Conservation (phyloP, 1,140 invertebrate genomes). For the Chrysopa pallens region DNA sequence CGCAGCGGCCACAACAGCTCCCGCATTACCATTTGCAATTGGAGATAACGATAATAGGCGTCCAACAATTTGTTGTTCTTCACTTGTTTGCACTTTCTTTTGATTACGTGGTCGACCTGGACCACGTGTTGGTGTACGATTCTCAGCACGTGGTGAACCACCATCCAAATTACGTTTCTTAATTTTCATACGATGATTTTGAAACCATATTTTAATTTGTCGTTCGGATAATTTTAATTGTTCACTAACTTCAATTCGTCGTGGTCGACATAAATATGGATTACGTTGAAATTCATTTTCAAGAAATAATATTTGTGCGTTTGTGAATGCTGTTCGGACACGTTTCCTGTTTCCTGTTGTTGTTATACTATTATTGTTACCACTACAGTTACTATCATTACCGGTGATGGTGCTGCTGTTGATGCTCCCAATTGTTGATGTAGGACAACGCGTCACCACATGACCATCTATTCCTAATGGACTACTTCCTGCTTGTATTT, state of each 20-base stretch:
- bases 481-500: too few species aligned
- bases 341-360: slow-evolving; percentile 8
- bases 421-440: not conserved
- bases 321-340: slow-evolving; percentile 61
- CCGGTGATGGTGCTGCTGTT: not conserved
- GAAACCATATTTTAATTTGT: slow-evolving; percentile 85
- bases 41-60: not conserved
- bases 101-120: not conserved
- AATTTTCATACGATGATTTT: slow-evolving; percentile 44
- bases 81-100: not conserved
- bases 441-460: too few species aligned
- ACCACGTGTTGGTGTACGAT: not conserved
- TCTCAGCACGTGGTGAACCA: too few species aligned
- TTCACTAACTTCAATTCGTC: slow-evolving; percentile 61
- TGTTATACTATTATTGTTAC: not conserved
- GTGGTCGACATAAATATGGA: slow-evolving; percentile 59
- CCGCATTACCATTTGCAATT: not conserved
- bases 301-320: slow-evolving; percentile 57
- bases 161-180: slow-evolving; percentile 24
- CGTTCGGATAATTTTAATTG: slow-evolving; percentile 54
- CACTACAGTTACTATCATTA: too few species aligned
- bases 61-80: not conserved
- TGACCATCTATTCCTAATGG: too few species aligned
- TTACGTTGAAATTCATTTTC: slow-evolving; percentile 66
- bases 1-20: too few species aligned